Base-by-base conservation (phyloP, 2,797 vertebrate species). In the Pseudomugil tenellus region DNA sequence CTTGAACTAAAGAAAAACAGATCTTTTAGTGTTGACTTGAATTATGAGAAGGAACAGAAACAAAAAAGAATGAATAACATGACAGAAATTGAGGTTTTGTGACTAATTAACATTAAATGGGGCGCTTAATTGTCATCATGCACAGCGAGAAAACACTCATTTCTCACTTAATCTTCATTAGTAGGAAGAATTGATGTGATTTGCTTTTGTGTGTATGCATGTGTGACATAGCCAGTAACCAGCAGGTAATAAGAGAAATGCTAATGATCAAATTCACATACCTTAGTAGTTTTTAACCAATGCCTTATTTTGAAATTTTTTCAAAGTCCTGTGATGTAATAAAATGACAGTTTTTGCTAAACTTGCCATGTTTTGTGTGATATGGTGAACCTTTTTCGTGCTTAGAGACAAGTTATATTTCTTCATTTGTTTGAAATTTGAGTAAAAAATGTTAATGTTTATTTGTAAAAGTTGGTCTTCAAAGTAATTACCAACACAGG, bases 111-210 rank as follows among this genome's bases (percentile, higher is more conserved):
- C 89, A 91, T 92, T 90, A 93, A 93, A 92, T 92, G 87, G 91
- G 81, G 83, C 89, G 80, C 84, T 89, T 93, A 93, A 92, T 92
- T 91, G 91, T 77, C 86, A 85, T 86, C 61, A 69, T 91, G 88
- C 31, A 57, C 70, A 31, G 80, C 90, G 91, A 92, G 87, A 91
- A 93, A 93, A 93, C 87, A 89, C 78, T 85, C 87, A 90, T 87
- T 91, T 91, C 87, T 92, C 91, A 92, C 91, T 93, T 93, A 79
- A 92, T 93, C 93, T 92, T 93, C 91, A 93, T 93, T 94, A 93
- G 81, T 7, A 35, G 74, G 66, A 81, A 88, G 84, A 83, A 71
- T 79, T 83, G 77, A 74, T 90, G 81, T 87, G 83, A 89, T 91
- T 88, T 85, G 83, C 81, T 84, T 58, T 58, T 60, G 59, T 52